Conservation (phyloP, 2,888 invertebrate species). For the Platycheirus rosarum region DNA sequence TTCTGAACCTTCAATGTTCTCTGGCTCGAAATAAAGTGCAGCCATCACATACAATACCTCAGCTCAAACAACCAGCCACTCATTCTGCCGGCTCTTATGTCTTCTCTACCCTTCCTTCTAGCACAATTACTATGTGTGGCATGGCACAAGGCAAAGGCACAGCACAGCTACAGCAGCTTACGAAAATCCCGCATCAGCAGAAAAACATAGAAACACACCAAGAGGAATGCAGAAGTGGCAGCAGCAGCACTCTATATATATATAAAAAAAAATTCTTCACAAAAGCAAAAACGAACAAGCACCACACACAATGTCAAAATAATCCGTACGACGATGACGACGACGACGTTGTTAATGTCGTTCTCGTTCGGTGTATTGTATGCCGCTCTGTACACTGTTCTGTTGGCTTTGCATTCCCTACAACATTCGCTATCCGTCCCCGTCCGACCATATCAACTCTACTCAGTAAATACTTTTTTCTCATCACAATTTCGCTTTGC, state of each 20-base stretch:
- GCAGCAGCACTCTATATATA: constrained; percentile 15
- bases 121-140: constrained; percentile 72
- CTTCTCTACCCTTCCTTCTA: constrained; percentile 50
- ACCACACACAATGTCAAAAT: constrained; percentile 58
- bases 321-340: constrained; percentile 50
- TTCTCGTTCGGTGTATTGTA: constrained; percentile 41
- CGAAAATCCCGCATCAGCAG: constrained; percentile 71
- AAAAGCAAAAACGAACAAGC: constrained; percentile 35
- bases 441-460: constrained; percentile 28
- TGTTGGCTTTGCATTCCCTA: too few relatives aligned
- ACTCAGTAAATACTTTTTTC: constrained; percentile 40
- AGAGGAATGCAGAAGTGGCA: constrained; percentile 48
- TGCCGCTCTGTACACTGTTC: too few relatives aligned
- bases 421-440: constrained; percentile 63
- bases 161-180: constrained; percentile 31
- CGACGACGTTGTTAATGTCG: constrained; percentile 1
- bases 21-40: constrained; percentile 45
- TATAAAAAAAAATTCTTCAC: constrained; percentile 34
- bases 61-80: constrained; percentile 25
- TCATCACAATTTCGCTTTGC: constrained; percentile 15
- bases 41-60: constrained; percentile 46
- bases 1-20: too few relatives aligned
- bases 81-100: constrained; percentile 31
- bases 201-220: constrained; percentile 42
- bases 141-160: constrained; percentile 20